These are phyloP conservation scores for Troides aeacus DNA, from an alignment of 2,888 invertebrate species.

Conservation along the genomic window DNA sequence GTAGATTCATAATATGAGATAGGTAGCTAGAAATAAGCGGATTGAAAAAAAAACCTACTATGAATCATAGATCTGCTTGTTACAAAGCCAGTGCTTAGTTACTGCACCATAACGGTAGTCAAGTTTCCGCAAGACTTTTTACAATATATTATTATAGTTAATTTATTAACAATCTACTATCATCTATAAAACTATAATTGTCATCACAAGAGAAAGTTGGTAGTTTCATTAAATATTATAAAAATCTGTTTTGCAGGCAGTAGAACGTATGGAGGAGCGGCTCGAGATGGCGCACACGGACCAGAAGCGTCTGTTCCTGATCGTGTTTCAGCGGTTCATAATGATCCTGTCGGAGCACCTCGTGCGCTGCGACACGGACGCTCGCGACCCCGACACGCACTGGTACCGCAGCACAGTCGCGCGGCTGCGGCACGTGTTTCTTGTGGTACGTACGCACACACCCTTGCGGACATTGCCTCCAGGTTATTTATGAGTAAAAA, in stretches of 20 bases:
- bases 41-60: no score
- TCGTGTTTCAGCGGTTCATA: slow-evolving; percentile 98
- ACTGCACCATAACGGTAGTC: no score
- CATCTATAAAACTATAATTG: no score
- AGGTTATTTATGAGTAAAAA: no score
- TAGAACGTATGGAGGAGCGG: slow-evolving; percentile 97
- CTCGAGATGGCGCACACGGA: slow-evolving; percentile 96
- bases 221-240: not conserved
- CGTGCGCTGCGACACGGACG: slow-evolving; percentile 95
- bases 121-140: no score
- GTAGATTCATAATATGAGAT: no score
- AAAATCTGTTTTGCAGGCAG: slow-evolving; percentile 77
- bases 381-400: slow-evolving; percentile 93
- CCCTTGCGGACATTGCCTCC: not conserved
- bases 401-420: slow-evolving; percentile 99
- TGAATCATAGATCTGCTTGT: no score
- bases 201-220: no score
- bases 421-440: slow-evolving; percentile 95
- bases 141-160: no score
- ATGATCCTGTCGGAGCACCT: slow-evolving; percentile 98
- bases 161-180: no score
- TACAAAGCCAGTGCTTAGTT: no score
- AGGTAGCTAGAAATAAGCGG: no score
- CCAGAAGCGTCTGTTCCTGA: slow-evolving; percentile 97
- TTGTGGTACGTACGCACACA: slow-evolving; percentile 83